phyloP scores from a whole-genome alignment of 2,888 invertebrate species.

The Noctua janthina region DNA sequence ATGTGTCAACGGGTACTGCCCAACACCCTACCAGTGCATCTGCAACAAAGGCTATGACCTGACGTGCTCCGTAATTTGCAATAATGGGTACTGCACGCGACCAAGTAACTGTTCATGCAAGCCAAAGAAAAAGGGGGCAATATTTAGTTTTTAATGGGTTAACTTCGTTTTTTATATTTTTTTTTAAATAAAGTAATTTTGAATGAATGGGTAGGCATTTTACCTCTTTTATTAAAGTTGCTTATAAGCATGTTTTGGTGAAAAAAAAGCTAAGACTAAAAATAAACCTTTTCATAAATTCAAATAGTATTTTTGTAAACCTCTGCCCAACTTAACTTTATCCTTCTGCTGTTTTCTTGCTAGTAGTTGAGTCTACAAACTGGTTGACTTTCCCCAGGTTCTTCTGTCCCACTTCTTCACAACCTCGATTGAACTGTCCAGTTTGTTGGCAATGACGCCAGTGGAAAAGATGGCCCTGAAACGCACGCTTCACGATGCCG shows the following conservation, averaged over 20 bases:
- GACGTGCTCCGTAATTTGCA: conserved; percentile 49
- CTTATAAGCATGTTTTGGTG: background rate
- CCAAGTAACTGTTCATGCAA: conserved; percentile 75
- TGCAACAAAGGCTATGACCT: conserved; percentile 1
- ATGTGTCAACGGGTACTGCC: background rate
- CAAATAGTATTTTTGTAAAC: background rate
- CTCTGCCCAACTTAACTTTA: background rate
- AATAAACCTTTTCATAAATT: background rate
- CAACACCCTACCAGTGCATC: background rate
- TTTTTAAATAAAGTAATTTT: background rate
- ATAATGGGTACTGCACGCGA: conserved; percentile 75
- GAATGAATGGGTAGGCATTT: background rate
- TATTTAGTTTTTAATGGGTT: background rate
- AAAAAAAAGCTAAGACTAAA: background rate
- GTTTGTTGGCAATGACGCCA: too few relatives aligned
- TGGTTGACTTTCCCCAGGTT: too few relatives aligned
- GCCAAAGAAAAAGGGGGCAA: conserved; percentile 14
- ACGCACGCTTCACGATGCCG: too few relatives aligned
- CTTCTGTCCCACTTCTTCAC: too few relatives aligned
- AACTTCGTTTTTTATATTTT: background rate
- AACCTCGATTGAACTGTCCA: too few relatives aligned
- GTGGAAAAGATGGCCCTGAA: too few relatives aligned
- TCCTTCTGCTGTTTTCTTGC: background rate
- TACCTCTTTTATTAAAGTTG: background rate
- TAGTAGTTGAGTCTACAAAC: background rate